A percentile compares a stretch with the other conserved stretches of the same genome.
phyloP scores from a whole-genome alignment of 2,113 vertebrate genomes.

The Stegostoma tigrinum region DNA sequence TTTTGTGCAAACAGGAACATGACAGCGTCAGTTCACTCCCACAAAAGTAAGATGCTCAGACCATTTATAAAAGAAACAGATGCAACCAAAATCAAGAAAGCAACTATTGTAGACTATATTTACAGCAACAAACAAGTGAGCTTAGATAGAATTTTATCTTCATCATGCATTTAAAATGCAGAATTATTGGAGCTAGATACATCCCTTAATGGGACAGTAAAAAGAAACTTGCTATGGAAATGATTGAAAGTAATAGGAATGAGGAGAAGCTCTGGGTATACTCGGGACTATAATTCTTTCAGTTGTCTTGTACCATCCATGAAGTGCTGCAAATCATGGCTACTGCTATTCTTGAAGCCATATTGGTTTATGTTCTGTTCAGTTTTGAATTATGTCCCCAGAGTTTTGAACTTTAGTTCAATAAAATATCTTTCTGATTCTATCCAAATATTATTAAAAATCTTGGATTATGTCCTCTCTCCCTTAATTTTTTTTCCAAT shows the following conservation, averaged over 20 bases:
- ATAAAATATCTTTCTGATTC: not conserved
- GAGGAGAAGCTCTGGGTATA: not conserved
- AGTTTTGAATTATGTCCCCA: not conserved
- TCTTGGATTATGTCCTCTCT: not conserved
- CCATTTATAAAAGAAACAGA: not conserved
- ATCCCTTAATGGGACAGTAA: not conserved
- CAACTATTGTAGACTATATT: not conserved
- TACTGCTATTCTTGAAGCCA: not conserved
- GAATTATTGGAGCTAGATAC: not conserved
- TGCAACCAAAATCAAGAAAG: not conserved
- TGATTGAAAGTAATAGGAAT: not conserved
- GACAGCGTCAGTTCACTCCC: not conserved
- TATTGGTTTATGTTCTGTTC: not conserved
- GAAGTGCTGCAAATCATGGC: not conserved
- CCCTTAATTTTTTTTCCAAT: not conserved
- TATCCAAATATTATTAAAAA: constrained; percentile 6
- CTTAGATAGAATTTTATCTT: not conserved
- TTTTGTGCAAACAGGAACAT: not conserved
- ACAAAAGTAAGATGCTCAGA: not conserved
- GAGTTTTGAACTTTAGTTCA: not conserved
- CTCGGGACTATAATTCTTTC: not conserved
- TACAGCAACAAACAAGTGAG: not conserved
- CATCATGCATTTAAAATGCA: not conserved
- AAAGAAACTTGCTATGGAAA: not conserved
- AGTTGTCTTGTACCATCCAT: not conserved